Conservation (phyloP, 2,797 vertebrate species). For the Siniperca scherzeri region DNA sequence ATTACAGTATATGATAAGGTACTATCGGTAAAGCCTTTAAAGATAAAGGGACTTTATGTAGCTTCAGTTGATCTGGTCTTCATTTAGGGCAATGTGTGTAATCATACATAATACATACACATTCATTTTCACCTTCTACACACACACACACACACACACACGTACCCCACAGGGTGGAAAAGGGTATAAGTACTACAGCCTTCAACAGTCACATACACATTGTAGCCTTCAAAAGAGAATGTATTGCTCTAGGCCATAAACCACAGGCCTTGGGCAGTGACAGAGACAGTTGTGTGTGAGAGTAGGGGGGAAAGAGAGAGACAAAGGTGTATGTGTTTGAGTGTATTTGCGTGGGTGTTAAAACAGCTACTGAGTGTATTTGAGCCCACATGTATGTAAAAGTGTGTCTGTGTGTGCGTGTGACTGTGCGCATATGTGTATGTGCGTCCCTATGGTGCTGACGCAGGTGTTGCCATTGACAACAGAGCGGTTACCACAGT, state of each 20-base stretch:
- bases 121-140: conserved; percentile 20
- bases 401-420: conserved; percentile 8
- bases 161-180: conserved; percentile 30
- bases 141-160: neutral
- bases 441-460: conserved; percentile 61
- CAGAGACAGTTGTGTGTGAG: conserved; percentile 46
- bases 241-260: conserved; percentile 75
- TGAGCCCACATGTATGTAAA: conserved; percentile 15
- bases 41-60: conserved; percentile 22
- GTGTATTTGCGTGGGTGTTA: neutral
- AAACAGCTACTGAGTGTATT: conserved; percentile 14
- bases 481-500: conserved; percentile 75
- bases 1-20: conserved; percentile 18
- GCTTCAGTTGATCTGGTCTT: conserved; percentile 32
- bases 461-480: conserved; percentile 80
- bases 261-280: conserved; percentile 72
- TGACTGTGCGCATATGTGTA: neutral
- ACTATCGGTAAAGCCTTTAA: neutral
- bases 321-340: conserved; percentile 2
- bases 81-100: conserved; percentile 36
- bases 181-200: conserved; percentile 62
- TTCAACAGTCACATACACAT: conserved; percentile 69
- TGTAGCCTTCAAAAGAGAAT: conserved; percentile 73
- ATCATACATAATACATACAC: conserved; percentile 48
- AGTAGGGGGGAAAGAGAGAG: neutral